Conservation (phyloP, 2,113 vertebrate species). For the Laterallus jamaicensis region DNA sequence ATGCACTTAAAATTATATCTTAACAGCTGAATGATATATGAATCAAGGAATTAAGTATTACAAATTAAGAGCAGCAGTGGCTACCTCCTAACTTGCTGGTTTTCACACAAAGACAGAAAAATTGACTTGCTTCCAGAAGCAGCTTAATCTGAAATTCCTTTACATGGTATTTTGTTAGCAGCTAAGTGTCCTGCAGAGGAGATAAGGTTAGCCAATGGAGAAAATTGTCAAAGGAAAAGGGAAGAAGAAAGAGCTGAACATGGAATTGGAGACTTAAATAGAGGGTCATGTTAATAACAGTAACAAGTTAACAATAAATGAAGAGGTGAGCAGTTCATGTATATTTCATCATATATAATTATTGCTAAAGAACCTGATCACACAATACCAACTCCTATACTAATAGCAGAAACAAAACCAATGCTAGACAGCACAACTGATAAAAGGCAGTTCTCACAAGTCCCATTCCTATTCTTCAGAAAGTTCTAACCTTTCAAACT, state of each 20-base stretch:
- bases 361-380: not conserved
- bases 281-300: not conserved
- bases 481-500: not conserved
- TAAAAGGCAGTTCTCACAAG: not conserved
- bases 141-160: not conserved
- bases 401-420: not conserved
- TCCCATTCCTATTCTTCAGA: not conserved
- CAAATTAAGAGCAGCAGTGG: not conserved
- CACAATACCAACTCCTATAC: not conserved
- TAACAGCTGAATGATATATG: not conserved
- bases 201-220: rapidly evolving
- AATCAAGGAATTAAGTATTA: not conserved
- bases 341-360: not conserved
- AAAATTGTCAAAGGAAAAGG: not conserved
- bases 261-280: not conserved
- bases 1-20: not conserved
- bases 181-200: not conserved
- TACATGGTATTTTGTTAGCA: not conserved
- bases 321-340: not conserved
- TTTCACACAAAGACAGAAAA: not conserved
- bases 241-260: not conserved
- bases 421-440: not conserved
- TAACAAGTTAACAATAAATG: not conserved
- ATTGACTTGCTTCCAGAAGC: not conserved
- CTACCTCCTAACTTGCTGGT: not conserved